A percentile compares a stretch with the other conserved stretches of the same genome.
These are phyloP conservation scores for Zoanthus sansibaricus DNA, from an alignment of 92 coral and sea anemone species.

Conservation along the genomic window DNA sequence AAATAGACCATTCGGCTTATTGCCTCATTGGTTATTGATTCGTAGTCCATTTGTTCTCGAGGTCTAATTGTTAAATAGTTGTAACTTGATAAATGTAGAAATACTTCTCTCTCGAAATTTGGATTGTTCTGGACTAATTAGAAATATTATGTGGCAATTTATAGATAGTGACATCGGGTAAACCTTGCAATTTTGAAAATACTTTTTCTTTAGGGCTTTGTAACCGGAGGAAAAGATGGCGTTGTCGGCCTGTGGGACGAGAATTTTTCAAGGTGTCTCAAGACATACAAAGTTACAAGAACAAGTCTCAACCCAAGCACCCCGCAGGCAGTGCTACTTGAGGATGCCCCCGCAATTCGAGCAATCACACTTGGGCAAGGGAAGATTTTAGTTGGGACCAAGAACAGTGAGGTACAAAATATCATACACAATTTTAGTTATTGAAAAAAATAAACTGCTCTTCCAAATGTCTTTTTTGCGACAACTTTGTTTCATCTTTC, in stretches of 20 bases:
- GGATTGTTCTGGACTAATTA: no score
- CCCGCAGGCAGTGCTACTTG: slow-evolving; percentile 74
- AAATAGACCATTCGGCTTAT: no score
- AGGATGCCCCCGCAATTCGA: slow-evolving; percentile 91
- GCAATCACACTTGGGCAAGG: slow-evolving; percentile 98
- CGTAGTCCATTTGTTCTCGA: no score
- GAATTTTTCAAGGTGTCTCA: slow-evolving; percentile 90
- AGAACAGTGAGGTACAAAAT: slow-evolving; percentile 88
- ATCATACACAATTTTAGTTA: not conserved
- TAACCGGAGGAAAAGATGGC: slow-evolving; percentile 99
- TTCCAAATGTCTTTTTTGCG: not conserved
- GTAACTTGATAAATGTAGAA: no score
- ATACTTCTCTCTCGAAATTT: no score
- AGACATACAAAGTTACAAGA: slow-evolving; percentile 91
- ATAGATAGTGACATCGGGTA: no score
- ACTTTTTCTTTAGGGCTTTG: slow-evolving; percentile 78
- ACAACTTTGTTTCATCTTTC: not conserved
- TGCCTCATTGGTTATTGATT: no score
- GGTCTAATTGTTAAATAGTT: no score
- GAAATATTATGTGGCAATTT: no score
- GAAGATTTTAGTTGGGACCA: slow-evolving; percentile 91
- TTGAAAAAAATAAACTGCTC: not conserved
- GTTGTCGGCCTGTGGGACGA: slow-evolving; percentile 94
- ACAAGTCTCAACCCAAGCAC: slow-evolving; percentile 86
- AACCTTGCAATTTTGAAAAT: no score